These are phyloP conservation scores for Oncopodura yosiiana DNA, from an alignment of 1,140 invertebrate species.

Conservation along the genomic window DNA sequence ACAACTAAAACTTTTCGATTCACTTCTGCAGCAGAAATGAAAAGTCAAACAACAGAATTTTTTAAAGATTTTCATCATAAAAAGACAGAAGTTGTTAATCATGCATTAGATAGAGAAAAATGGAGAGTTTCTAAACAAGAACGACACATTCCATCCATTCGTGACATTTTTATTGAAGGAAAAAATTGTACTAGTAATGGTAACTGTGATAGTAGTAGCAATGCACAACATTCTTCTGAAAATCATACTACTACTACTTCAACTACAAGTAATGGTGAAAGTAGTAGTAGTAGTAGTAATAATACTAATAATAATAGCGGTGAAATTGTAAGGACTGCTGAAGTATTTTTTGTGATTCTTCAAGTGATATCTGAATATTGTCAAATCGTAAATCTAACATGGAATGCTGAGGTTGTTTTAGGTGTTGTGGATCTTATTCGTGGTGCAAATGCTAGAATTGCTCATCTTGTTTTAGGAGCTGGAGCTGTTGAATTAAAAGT, in stretches of 20 bases:
- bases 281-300: too few species aligned
- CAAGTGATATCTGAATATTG: conserved; percentile 71
- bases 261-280: too few species aligned
- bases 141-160: not conserved
- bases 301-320: not conserved
- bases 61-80: conserved; percentile 29
- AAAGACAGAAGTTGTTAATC: conserved; percentile 28
- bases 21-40: conserved; percentile 28
- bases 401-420: conserved; percentile 30
- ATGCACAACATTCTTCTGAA: not conserved
- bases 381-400: conserved; percentile 78
- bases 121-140: conserved; percentile 26
- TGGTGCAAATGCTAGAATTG: conserved; percentile 31
- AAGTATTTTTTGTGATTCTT: conserved; percentile 50
- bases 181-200: not conserved
- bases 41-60: conserved; percentile 30
- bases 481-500: conserved; percentile 82
- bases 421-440: conserved; percentile 29
- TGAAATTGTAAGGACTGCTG: conserved; percentile 51
- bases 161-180: not conserved
- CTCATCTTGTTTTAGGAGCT: conserved; percentile 84
- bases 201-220: not conserved
- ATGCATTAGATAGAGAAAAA: conserved; percentile 30
- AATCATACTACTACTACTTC: not conserved
- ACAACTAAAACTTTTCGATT: conserved; percentile 17